phyloP scores from a whole-genome alignment of 2,113 vertebrate genomes.

The Felis chaus region DNA sequence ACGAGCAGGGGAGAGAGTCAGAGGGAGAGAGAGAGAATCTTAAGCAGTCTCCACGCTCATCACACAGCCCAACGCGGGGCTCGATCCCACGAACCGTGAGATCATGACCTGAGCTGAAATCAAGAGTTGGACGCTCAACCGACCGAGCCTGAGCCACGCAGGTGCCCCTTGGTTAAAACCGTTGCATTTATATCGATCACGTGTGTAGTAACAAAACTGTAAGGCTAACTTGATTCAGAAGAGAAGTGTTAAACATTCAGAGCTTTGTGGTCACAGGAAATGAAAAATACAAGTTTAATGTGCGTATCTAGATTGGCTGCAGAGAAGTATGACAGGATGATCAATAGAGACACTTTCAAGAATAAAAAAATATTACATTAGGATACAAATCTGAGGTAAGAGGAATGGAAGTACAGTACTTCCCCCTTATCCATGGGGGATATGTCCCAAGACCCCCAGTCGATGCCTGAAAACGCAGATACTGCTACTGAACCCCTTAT shows the following conservation, averaged over 20 bases:
- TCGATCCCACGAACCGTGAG: too few species aligned
- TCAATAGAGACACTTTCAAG: background rate
- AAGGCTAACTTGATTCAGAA: background rate
- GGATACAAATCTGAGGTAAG: background rate
- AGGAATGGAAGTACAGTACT: background rate
- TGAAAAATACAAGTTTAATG: constrained; percentile 18
- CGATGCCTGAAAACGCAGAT: background rate
- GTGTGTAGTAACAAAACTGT: background rate
- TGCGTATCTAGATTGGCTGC: background rate
- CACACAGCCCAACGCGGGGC: too few species aligned
- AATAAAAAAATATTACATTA: constrained; percentile 2
- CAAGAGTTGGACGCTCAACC: too few species aligned
- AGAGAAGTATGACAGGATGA: background rate
- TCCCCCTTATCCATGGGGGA: background rate
- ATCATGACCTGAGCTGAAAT: too few species aligned
- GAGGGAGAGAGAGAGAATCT: too few species aligned
- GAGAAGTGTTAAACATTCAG: background rate
- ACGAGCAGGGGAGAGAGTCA: too few species aligned
- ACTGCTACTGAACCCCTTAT: background rate
- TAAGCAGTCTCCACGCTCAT: too few species aligned
- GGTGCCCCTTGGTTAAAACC: background rate
- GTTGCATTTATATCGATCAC: background rate
- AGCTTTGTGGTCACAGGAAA: background rate
- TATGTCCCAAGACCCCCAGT: background rate
- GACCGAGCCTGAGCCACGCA: too few species aligned